These are phyloP conservation scores for Araneus ventricosus DNA, from an alignment of 1,140 invertebrate species.

Conservation along the genomic window DNA sequence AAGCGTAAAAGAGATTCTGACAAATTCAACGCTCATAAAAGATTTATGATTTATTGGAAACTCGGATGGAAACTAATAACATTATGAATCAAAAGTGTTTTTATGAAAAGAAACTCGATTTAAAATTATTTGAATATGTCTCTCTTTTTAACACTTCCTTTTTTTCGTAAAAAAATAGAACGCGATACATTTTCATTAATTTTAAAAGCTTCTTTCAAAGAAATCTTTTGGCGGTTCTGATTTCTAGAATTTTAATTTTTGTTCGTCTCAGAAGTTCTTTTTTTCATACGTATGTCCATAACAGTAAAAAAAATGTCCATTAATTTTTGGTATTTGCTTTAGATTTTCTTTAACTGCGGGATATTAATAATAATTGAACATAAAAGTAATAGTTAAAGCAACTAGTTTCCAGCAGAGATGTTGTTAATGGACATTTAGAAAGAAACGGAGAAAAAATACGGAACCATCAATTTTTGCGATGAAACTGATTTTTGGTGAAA, in stretches of 20 bases:
- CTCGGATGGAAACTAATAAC: slow-evolving; percentile 3
- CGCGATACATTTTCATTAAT: neutral
- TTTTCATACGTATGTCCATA: neutral
- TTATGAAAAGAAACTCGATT: slow-evolving; percentile 28
- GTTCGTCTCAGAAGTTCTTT: neutral
- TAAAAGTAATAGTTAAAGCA: slow-evolving; percentile 8
- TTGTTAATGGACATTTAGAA: neutral
- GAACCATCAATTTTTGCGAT: neutral
- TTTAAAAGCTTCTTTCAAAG: neutral
- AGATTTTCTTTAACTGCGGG: neutral
- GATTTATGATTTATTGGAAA: neutral
- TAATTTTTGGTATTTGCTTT: neutral
- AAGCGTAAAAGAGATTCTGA: neutral
- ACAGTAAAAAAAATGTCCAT: neutral
- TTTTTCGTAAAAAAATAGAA: neutral
- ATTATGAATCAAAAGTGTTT: slow-evolving; percentile 17
- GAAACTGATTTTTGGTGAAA: neutral
- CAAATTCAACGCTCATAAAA: neutral
- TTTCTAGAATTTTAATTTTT: neutral
- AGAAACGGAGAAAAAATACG: neutral
- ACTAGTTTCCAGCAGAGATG: neutral
- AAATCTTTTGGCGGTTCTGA: neutral
- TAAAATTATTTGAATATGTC: slow-evolving; percentile 19
- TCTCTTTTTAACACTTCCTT: neutral
- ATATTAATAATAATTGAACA: slow-evolving; percentile 13